Conservation (phyloP, 2,888 invertebrate species). For the Galeopsomyia nigrocyanea region DNA sequence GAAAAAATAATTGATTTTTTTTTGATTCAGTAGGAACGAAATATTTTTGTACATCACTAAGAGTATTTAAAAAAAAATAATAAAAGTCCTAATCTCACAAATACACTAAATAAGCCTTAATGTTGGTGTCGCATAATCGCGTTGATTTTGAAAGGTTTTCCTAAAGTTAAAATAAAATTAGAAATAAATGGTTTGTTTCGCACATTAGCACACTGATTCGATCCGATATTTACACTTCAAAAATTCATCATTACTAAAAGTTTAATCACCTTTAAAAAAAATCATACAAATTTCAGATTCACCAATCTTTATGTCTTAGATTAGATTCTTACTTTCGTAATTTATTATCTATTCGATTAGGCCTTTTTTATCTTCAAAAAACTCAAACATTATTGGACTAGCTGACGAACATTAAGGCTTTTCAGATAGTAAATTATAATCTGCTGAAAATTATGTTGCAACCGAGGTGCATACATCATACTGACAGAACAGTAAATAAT, state of each 20-base stretch:
- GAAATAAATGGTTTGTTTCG: not conserved
- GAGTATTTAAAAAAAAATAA: constrained; percentile 9
- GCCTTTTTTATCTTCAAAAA: too few relatives aligned
- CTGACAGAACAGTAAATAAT: constrained; percentile 37
- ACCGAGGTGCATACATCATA: constrained; percentile 23
- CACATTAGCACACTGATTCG: too few relatives aligned
- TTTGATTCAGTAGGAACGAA: constrained; percentile 14
- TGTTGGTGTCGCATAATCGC: constrained; percentile 21
- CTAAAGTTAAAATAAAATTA: not conserved
- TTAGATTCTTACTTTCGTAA: too few relatives aligned
- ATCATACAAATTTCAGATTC: too few relatives aligned
- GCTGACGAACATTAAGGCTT: constrained; percentile 36
- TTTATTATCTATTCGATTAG: too few relatives aligned
- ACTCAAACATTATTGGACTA: constrained; percentile 4
- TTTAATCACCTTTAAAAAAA: too few relatives aligned
- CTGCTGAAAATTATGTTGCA: constrained; percentile 38
- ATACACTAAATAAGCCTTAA: constrained; percentile 21
- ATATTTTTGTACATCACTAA: constrained; percentile 9
- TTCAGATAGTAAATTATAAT: constrained; percentile 32
- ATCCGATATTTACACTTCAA: too few relatives aligned
- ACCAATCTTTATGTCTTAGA: too few relatives aligned
- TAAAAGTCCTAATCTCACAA: constrained; percentile 26
- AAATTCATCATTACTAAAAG: too few relatives aligned
- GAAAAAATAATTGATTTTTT: constrained; percentile 7
- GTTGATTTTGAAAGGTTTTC: constrained; percentile 1